phyloP scores from a whole-genome alignment of 2,113 vertebrate species.

The Junco hyemalis region DNA sequence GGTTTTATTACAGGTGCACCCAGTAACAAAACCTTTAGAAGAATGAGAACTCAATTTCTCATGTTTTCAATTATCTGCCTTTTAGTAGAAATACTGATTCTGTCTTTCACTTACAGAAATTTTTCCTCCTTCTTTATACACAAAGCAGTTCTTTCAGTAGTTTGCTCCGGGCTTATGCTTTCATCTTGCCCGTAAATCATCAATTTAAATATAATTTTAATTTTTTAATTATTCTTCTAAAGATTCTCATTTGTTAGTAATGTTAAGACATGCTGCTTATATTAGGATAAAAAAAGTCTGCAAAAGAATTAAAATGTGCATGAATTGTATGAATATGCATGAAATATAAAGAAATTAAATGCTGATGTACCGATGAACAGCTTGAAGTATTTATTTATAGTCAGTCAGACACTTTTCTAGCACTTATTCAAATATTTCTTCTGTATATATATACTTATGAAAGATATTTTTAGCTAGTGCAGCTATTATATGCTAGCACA shows the following conservation, averaged over 20 bases:
- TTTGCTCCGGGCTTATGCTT: background rate
- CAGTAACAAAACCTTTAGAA: background rate
- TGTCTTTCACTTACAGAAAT: background rate
- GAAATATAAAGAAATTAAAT: background rate
- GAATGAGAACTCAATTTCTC: background rate
- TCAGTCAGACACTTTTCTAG: background rate
- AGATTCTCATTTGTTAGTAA: constrained; percentile 12
- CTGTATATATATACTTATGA: background rate
- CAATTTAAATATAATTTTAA: constrained; percentile 6
- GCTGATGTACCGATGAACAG: background rate
- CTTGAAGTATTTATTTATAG: background rate
- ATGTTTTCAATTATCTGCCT: background rate
- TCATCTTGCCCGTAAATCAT: background rate
- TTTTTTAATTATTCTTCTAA: constrained; percentile 24
- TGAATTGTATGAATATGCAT: constrained; percentile 26
- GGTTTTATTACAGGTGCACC: background rate
- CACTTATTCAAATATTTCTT: background rate
- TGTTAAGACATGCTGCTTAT: background rate
- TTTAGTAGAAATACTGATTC: background rate
- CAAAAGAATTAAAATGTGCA: background rate
- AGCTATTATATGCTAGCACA: background rate
- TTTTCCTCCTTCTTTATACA: background rate
- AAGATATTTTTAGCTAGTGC: background rate
- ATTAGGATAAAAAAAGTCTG: background rate
- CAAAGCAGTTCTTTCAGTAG: background rate